phyloP scores from a whole-genome alignment of 2,113 vertebrate genomes.

The Australoheros scitulus region DNA sequence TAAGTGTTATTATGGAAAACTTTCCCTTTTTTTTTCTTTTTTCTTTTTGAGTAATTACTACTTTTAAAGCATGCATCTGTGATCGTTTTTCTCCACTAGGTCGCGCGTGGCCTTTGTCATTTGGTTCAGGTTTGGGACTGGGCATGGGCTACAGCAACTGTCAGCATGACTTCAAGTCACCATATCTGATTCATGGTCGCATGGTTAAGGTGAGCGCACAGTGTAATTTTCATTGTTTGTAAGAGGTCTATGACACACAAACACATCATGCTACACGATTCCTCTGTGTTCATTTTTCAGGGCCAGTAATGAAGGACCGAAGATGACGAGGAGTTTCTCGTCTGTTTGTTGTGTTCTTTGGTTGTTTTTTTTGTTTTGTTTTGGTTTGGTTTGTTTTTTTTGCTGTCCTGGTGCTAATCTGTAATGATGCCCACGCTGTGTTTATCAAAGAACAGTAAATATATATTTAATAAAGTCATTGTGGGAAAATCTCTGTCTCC shows the following conservation, averaged over 20 bases:
- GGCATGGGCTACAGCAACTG: slow-evolving; percentile 94
- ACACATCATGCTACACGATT: background rate
- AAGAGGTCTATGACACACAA: background rate
- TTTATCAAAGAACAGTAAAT: slow-evolving; percentile 29
- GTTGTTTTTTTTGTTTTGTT: slow-evolving; percentile 7
- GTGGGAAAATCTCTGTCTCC: slow-evolving; percentile 16
- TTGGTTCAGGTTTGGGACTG: slow-evolving; percentile 88
- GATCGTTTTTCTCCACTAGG: slow-evolving; percentile 72
- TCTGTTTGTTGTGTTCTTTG: slow-evolving; percentile 31
- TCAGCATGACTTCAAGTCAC: slow-evolving; percentile 90
- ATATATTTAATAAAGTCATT: slow-evolving; percentile 72
- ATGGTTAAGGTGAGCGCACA: slow-evolving; percentile 84
- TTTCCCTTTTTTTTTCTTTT: background rate
- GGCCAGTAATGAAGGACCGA: slow-evolving; percentile 63
- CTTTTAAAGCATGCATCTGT: background rate
- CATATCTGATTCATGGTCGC: slow-evolving; percentile 87
- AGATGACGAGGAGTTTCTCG: slow-evolving; percentile 16
- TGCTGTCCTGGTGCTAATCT: slow-evolving; percentile 2
- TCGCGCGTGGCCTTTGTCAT: slow-evolving; percentile 87
- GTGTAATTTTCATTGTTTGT: background rate
- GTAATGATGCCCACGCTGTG: slow-evolving; percentile 25
- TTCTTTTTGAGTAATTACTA: background rate
- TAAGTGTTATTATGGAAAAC: slow-evolving; percentile 74
- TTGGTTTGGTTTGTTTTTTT: slow-evolving; percentile 27
- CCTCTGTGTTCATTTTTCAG: slow-evolving; percentile 58